These are phyloP conservation scores for Echiichthys vipera DNA, from an alignment of 2,797 vertebrate species.

Conservation along the genomic window DNA sequence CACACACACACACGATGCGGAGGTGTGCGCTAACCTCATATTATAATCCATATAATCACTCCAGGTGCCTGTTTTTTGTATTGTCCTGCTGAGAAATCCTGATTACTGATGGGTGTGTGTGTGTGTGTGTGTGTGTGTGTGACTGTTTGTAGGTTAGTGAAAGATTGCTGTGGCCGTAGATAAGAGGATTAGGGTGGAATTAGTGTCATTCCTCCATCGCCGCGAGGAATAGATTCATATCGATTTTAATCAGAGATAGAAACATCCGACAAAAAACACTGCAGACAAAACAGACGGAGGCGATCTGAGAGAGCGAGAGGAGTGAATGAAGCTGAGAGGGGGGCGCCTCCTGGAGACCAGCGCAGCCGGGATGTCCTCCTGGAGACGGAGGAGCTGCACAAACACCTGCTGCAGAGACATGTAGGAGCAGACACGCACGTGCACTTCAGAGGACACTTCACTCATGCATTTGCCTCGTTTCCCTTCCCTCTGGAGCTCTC, in stretches of 20 bases:
- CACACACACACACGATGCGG: not conserved
- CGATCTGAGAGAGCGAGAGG: conserved; percentile 2
- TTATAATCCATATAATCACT: conserved; percentile 42
- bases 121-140: conserved; percentile 29
- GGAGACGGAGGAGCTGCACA: conserved; percentile 12
- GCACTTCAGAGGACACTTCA: not conserved
- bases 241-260: conserved; percentile 84
- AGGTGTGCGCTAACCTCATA: conserved; percentile 52
- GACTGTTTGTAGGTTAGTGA: conserved; percentile 84
- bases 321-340: not conserved
- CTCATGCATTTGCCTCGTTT: not conserved
- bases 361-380: conserved; percentile 10
- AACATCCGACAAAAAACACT: conserved; percentile 41
- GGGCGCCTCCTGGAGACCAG: conserved; percentile 23
- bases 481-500: not conserved
- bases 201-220: conserved; percentile 86
- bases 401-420: conserved; percentile 7
- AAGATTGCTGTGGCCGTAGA: conserved; percentile 81
- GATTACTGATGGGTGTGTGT: conserved; percentile 68
- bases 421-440: not conserved
- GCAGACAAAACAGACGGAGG: conserved; percentile 39
- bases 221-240: conserved; percentile 83
- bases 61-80: conserved; percentile 66
- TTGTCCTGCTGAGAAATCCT: conserved; percentile 72
- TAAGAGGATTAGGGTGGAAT: conserved; percentile 89